phyloP scores from a whole-genome alignment of 2,113 vertebrate species.

The Columba janthina region DNA sequence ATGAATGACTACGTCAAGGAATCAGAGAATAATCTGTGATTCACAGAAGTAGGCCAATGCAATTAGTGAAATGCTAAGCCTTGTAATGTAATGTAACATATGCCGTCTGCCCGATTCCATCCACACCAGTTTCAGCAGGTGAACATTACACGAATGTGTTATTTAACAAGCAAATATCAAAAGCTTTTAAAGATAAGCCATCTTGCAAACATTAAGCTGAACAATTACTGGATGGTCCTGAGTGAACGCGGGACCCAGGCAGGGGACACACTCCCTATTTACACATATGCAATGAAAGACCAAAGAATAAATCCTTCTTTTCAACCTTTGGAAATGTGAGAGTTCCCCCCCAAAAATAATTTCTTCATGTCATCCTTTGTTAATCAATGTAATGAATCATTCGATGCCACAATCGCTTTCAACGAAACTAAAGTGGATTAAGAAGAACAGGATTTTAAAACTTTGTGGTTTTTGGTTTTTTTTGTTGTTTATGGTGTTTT shows the following conservation, averaged over 20 bases:
- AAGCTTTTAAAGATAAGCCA: background rate
- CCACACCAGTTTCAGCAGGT: background rate
- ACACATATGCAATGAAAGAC: background rate
- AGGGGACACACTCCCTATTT: background rate
- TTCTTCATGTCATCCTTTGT: background rate
- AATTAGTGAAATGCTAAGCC: constrained; percentile 31
- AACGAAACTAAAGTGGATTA: background rate
- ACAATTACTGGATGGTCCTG: background rate
- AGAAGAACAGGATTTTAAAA: background rate
- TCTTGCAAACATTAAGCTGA: background rate
- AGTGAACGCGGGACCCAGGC: background rate
- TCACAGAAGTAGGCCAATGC: constrained; percentile 26
- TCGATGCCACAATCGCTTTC: background rate
- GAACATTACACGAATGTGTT: background rate
- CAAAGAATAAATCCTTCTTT: background rate
- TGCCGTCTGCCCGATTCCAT: background rate
- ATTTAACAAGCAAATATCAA: background rate
- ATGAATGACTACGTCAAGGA: background rate
- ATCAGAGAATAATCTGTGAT: constrained; percentile 11
- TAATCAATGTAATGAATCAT: background rate
- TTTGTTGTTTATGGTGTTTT: background rate
- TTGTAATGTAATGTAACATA: background rate
- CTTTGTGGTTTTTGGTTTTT: background rate
- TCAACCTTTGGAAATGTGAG: background rate
- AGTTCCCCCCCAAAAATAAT: background rate